A percentile compares a stretch with the other conserved stretches of the same genome.
These are phyloP conservation scores for Melanotus villosus DNA, from an alignment of 2,888 invertebrate species.

Conservation along the genomic window DNA sequence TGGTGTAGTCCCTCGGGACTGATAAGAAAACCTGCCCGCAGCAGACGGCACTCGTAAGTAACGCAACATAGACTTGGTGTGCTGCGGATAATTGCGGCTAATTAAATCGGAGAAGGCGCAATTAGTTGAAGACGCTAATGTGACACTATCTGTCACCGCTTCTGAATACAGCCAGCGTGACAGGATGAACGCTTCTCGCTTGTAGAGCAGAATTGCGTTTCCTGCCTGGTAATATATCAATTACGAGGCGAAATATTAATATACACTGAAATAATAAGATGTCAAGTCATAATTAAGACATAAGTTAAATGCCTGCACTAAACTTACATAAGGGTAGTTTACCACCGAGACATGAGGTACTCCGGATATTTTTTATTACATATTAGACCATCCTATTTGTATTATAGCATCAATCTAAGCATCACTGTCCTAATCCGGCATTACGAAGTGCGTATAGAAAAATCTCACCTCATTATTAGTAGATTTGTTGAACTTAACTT, in stretches of 20 bases:
- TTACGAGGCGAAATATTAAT: conserved; percentile 44
- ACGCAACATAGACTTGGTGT: conserved; percentile 49
- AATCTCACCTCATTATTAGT: too few species aligned
- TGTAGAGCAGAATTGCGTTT: conserved; percentile 43
- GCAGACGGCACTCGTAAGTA: conserved; percentile 50
- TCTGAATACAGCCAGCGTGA: conserved; percentile 54
- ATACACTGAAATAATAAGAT: conserved; percentile 43
- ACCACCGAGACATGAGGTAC: neutral
- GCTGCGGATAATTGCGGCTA: conserved; percentile 58
- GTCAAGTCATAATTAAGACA: conserved; percentile 42
- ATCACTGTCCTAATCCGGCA: too few species aligned
- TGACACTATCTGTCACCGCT: conserved; percentile 55
- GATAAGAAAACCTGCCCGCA: conserved; percentile 50
- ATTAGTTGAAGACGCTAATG: conserved; percentile 58
- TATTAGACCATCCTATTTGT: too few species aligned
- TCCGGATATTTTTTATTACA: neutral
- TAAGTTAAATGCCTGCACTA: conserved; percentile 25
- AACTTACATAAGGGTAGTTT: neutral
- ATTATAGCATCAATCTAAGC: too few species aligned
- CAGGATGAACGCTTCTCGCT: conserved; percentile 42
- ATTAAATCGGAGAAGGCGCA: conserved; percentile 58
- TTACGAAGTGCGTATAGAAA: too few species aligned
- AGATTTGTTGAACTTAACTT: too few species aligned
- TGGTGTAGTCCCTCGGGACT: conserved; percentile 36
- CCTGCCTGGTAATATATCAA: conserved; percentile 44